phyloP scores from a whole-genome alignment of 2,888 invertebrate genomes.

The Myathropa florea region DNA sequence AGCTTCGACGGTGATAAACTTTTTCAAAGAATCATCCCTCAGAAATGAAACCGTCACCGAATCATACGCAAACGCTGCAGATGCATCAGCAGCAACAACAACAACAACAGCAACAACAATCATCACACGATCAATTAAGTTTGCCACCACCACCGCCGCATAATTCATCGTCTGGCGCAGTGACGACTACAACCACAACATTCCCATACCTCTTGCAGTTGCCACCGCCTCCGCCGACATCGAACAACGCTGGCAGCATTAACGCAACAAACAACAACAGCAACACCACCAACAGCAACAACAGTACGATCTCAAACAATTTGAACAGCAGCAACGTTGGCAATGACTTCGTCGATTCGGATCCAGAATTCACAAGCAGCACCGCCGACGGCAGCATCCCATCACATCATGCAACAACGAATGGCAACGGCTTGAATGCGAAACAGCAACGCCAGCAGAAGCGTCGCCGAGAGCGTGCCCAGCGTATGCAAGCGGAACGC shows the following conservation, averaged over 20 bases:
- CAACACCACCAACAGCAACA: background rate
- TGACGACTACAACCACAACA: constrained; percentile 65
- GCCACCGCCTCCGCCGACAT: constrained; percentile 73
- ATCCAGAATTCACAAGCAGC: constrained; percentile 78
- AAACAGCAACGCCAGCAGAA: constrained; percentile 85
- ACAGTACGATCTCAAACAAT: constrained; percentile 26
- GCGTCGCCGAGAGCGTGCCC: constrained; percentile 93
- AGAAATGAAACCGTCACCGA: constrained; percentile 68
- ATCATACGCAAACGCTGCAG: constrained; percentile 62
- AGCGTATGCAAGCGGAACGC: constrained; percentile 94
- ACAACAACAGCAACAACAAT: constrained; percentile 49
- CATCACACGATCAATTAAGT: constrained; percentile 69
- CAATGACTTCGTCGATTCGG: constrained; percentile 78
- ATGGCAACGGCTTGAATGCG: constrained; percentile 74
- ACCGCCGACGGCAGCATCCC: constrained; percentile 70
- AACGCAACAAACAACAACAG: background rate
- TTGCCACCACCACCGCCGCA: constrained; percentile 66
- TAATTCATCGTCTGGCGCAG: constrained; percentile 63
- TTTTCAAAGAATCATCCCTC: constrained; percentile 46
- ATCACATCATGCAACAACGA: constrained; percentile 56
- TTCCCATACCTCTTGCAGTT: constrained; percentile 65
- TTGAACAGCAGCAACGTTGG: constrained; percentile 43
- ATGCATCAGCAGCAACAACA: constrained; percentile 68
- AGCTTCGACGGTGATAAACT: constrained; percentile 54
- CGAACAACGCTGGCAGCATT: background rate